Evolutionary conservation across 2,797 vertebrate species (phyloP).

Genomic region (Pseudochaenichthys georgianus): DNA sequence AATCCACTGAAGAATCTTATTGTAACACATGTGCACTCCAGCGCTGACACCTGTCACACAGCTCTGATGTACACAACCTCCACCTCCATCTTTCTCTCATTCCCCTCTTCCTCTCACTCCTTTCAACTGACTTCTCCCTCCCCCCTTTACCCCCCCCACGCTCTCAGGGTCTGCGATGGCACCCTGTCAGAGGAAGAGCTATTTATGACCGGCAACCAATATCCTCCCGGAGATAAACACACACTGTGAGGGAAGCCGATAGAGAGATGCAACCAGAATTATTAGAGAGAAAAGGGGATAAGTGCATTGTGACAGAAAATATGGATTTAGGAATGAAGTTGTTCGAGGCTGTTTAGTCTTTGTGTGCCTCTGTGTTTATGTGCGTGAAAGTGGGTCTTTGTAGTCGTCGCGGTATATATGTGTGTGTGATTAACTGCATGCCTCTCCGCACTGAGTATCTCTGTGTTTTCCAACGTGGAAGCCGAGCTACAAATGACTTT

Average conservation of each 20-base stretch:
- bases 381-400: slow-evolving; percentile 18
- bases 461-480: slow-evolving; percentile 38
- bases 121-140: background rate
- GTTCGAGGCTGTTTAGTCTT: slow-evolving; percentile 47
- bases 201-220: slow-evolving; percentile 78
- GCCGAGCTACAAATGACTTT: slow-evolving; percentile 61
- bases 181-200: slow-evolving; percentile 68
- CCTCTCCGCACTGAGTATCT: background rate
- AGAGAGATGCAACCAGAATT: slow-evolving; percentile 35
- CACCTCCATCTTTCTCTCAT: slow-evolving; percentile 38
- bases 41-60: slow-evolving; percentile 54
- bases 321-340: slow-evolving; percentile 35
- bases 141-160: slow-evolving; percentile 3
- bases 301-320: slow-evolving; percentile 39
- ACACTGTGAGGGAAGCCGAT: slow-evolving; percentile 3
- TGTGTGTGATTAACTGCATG: slow-evolving; percentile 22
- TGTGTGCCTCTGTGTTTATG: slow-evolving; percentile 26
- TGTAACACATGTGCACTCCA: slow-evolving; percentile 1
- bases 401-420: slow-evolving; percentile 1
- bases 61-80: slow-evolving; percentile 49
- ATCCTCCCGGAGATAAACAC: slow-evolving; percentile 70
- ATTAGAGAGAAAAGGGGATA: slow-evolving; percentile 53
- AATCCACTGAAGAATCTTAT: slow-evolving; percentile 15
- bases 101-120: background rate
- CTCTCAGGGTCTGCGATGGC: slow-evolving; percentile 44